Conservation (phyloP, 1,140 invertebrate species). For the Saccostrea cuccullata region DNA sequence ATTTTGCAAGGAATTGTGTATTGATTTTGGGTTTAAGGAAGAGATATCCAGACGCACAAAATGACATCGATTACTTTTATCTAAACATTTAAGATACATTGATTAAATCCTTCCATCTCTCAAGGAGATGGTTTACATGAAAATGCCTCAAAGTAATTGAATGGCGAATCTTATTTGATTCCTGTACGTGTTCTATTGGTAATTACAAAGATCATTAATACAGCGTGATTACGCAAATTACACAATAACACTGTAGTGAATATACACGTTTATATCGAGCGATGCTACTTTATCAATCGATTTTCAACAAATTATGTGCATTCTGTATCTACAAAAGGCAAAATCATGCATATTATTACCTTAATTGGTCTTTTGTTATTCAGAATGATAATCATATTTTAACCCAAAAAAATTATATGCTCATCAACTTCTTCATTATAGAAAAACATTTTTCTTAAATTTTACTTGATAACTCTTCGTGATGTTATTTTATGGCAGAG, state of each 20-base stretch:
- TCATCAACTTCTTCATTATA: no score
- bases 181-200: background rate
- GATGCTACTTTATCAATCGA: background rate
- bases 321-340: no score
- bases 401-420: no score
- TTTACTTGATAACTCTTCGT: no score
- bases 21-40: constrained; percentile 24
- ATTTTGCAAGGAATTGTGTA: constrained; percentile 29
- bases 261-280: background rate
- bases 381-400: no score
- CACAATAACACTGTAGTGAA: background rate
- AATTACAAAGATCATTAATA: background rate
- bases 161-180: background rate
- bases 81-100: constrained; percentile 17
- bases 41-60: constrained; percentile 7
- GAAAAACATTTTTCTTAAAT: no score
- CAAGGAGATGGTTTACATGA: constrained; percentile 12
- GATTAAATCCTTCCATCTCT: background rate
- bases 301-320: background rate
- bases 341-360: no score
- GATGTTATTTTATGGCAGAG: no score
- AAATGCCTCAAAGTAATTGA: background rate
- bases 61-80: constrained; percentile 8
- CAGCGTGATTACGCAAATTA: background rate
- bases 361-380: no score